A percentile compares a stretch with the other conserved stretches of the same genome.
Conservation (phyloP, 2,888 invertebrate genomes). For the Agriotes lineatus region DNA sequence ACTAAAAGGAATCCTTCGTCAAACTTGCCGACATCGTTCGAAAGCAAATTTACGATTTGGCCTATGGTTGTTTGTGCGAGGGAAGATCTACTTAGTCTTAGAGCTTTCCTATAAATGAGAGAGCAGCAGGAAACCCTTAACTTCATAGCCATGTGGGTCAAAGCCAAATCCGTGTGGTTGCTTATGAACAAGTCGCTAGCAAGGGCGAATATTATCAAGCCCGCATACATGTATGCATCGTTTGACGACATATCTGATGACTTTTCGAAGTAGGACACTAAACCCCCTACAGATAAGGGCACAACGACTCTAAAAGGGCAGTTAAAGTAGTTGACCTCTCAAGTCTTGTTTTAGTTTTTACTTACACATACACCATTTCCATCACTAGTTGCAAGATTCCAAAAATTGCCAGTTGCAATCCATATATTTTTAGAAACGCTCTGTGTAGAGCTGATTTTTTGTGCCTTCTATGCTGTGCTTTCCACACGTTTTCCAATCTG, state of each 20-base stretch:
- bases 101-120: conserved; percentile 82
- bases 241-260: conserved; percentile 53
- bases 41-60: conserved; percentile 88
- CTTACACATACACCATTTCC: conserved; percentile 60
- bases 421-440: conserved; percentile 58
- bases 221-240: conserved; percentile 83
- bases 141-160: conserved; percentile 90
- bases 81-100: conserved; percentile 73
- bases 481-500: conserved; percentile 71
- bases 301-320: conserved; percentile 57
- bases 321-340: conserved; percentile 33
- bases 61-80: conserved; percentile 81
- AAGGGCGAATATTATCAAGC: conserved; percentile 75
- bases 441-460: conserved; percentile 59
- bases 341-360: too few relatives aligned
- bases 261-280: conserved; percentile 74
- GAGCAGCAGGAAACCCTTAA: conserved; percentile 87
- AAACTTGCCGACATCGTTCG: conserved; percentile 93
- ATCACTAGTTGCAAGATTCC: conserved; percentile 59
- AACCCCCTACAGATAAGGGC: conserved; percentile 71
- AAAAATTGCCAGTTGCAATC: conserved; percentile 53
- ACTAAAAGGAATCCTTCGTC: conserved; percentile 84
- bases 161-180: conserved; percentile 72
- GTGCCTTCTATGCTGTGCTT: conserved; percentile 58
- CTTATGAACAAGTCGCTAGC: conserved; percentile 74